Percentiles rank a stretch among this genome's conserved stretches.
Conservation (phyloP, 2,888 invertebrate species). For the Oxyteleia sp. region DNA sequence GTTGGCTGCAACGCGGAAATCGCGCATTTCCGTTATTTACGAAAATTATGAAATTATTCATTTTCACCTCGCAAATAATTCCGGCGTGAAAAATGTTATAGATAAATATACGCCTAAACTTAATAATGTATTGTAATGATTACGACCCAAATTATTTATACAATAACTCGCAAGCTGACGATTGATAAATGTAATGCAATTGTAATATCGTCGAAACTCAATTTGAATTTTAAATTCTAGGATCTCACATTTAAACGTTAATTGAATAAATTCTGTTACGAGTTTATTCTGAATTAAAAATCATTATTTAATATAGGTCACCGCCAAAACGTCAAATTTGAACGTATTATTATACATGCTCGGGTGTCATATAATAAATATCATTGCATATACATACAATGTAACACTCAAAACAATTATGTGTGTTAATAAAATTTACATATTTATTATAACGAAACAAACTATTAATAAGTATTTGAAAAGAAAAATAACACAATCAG, state of each 20-base stretch:
- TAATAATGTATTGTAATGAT: conserved; percentile 14
- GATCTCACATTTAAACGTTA: conserved; percentile 16
- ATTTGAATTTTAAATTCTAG: conserved; percentile 28
- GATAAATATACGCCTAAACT: conserved; percentile 8
- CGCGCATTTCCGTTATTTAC: conserved; percentile 21
- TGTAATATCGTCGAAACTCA: conserved; percentile 14
- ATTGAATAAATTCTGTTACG: conserved; percentile 18
- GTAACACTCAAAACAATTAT: not conserved
- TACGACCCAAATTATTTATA: conserved; percentile 18
- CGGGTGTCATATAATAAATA: not conserved
- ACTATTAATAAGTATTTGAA: too few relatives aligned
- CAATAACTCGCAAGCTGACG: conserved; percentile 30
- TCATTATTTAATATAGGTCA: conserved; percentile 3
- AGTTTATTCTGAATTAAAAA: conserved; percentile 15
- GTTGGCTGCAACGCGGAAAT: conserved; percentile 6
- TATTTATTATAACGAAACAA: not conserved
- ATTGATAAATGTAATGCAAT: conserved; percentile 27
- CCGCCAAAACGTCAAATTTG: conserved; percentile 13
- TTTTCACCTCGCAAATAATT: conserved; percentile 8
- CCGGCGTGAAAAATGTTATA: not conserved
- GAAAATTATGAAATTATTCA: conserved; percentile 25
- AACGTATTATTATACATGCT: conserved; percentile 8
- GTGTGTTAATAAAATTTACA: not conserved
- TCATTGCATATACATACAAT: not conserved
- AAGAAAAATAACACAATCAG: too few relatives aligned